Evolutionary conservation across 2,797 vertebrate genomes (phyloP), one percentile per base, ranked within the genome.

Genomic region (Diceros bicornis): DNA sequence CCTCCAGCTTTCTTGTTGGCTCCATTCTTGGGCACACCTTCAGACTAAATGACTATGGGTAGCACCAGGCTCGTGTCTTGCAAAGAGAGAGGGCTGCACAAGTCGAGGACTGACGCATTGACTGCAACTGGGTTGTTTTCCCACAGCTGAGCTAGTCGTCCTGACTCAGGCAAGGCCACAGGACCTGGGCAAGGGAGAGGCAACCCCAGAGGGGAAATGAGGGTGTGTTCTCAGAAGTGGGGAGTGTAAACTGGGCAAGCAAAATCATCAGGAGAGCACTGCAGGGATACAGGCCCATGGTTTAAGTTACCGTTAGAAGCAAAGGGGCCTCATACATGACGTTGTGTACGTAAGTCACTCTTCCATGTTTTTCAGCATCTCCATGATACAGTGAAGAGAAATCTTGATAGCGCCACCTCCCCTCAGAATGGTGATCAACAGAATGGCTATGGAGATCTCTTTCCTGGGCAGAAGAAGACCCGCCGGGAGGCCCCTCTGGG

Each of bases 311-410:
- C 37, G 1, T 27, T 16, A 20, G 59, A 64, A 74, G 52, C 11
- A 32, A 23, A 64, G n/a, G 41, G n/a, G 12, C 25, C 68, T 66
- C 18, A 44, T 17, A 23, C 4, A 0, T 41, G 57, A 4, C n/a
- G 0, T 81, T 74, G 75, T 17, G n/a, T 62, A 12, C 2, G 4
- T 64, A 93, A 85, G 61, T 94, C 81, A 82, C 2, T 87, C 75
- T 96, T 47, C 79, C 74, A 83, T 98, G 92, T 97, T 91, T 98
- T 97, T 37, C 98, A 97, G 98, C 99, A 99, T 99, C 99, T 99
- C 83, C 99, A 99, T 96, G 99, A 99, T 98, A 99, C 99, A 0
- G 99, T 99, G 97, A 99, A 99, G 99, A 99, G 99, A 98, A 99
- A 99, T 98, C 98, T 99, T 32, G 99, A 99, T 96, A 99, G 98